Base-by-base conservation (phyloP, 2,888 invertebrate species). In the Periphyllus acericola region DNA sequence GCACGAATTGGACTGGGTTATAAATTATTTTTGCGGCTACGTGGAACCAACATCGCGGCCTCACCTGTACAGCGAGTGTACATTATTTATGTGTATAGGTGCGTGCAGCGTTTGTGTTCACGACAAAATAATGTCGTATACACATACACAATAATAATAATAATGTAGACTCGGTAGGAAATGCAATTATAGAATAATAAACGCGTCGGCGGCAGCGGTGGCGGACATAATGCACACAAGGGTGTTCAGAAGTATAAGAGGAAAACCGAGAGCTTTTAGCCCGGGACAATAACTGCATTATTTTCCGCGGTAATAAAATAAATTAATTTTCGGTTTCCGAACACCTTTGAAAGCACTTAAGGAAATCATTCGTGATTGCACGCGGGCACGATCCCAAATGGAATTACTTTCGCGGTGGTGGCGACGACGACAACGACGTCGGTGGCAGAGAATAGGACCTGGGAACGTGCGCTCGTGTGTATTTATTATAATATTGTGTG, bases 211-310 rank as follows among this genome's bases (percentile, higher is more conserved):
- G 19, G 32, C 46, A 4, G 11, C 36, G 19, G n/a, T 25, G 19
- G 32, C 46, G 8, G 11, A 32, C 46, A 66, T 71, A 82, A 71
- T 52, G 55, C n/a, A 55, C 55, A 19, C 9, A 32, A 19, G 25
- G 29, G 21, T 46, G 32, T 81, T 81, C 32, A n/a, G 17, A 83
- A 75, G 25, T 60, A 40, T 29, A 29, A 40, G 14, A 46, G 74
- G 83, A 75, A 83, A 75, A 75, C 60, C 60, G 83, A 83, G 83
- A 75, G 75, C 83, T 75, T 83, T 83, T 75, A 74, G 55, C 19
- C 8, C 36, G 8, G 17, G 3, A 52, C 55, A 75, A 32, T 34
- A 83, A 83, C 60, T 75, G 60, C 75, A 83, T 83, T 83, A 83
- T 83, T 75, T 83, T 46, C 25, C 29, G 74, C 21, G 60, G 74